Evolutionary conservation across 2,797 vertebrate species (phyloP).

Genomic region (Limosa lapponica): DNA sequence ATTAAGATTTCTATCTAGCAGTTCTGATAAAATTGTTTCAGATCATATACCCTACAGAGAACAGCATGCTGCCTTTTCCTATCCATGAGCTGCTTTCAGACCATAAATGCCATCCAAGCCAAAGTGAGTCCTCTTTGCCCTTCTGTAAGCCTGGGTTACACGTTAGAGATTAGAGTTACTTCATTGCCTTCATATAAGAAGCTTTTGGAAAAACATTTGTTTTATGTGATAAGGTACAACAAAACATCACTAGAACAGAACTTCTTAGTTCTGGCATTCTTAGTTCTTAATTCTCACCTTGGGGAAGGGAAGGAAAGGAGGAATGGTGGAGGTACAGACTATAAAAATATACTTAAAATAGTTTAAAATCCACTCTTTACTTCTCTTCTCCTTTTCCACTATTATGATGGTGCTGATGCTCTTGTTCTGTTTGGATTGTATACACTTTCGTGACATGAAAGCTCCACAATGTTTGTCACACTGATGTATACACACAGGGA

Average conservation of each 20-base stretch:
- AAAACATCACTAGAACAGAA: neutral
- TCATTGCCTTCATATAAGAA: neutral
- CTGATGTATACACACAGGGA: neutral
- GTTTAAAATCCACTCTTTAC: neutral
- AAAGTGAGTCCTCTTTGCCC: conserved; percentile 7
- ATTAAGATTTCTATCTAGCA: conserved; percentile 39
- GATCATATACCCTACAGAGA: neutral
- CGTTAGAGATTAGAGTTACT: neutral
- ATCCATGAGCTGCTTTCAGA: neutral
- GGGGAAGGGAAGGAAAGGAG: neutral
- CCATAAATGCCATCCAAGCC: conserved; percentile 4
- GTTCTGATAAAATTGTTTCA: conserved; percentile 48
- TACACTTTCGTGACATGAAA: neutral
- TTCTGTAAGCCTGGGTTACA: neutral
- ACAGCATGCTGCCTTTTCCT: conserved; percentile 4
- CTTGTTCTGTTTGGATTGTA: neutral
- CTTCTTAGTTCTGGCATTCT: neutral
- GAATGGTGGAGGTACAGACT: neutral
- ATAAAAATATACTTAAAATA: neutral
- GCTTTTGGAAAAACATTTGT: conserved; percentile 1
- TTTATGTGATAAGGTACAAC: conserved; percentile 1
- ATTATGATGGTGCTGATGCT: neutral
- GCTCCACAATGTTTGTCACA: neutral
- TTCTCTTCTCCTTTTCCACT: neutral
- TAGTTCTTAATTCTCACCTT: neutral